Percentiles rank a stretch among this genome's conserved stretches.
Evolutionary conservation across 2,888 invertebrate species (phyloP).

Genomic region (Stenichneumon culpator): DNA sequence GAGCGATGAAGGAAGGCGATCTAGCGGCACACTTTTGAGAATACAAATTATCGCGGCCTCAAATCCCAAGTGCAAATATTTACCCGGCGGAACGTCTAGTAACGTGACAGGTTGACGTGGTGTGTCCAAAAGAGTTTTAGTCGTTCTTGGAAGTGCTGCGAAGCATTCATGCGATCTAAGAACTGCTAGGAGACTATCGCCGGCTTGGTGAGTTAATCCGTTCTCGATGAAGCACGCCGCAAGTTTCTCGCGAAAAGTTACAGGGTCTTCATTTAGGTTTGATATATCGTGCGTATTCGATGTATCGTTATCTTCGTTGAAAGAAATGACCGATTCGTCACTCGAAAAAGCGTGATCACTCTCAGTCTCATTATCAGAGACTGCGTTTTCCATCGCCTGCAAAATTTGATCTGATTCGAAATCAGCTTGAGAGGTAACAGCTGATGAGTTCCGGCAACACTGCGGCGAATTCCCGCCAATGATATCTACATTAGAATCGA

Average conservation of each 20-base stretch:
- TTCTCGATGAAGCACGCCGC: constrained; percentile 14
- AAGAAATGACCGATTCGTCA: not conserved
- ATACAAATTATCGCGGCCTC: no score
- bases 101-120: constrained; percentile 29
- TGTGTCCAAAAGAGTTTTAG: constrained; percentile 49
- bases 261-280: not conserved
- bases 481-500: not conserved
- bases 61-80: constrained; percentile 56
- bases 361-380: not conserved
- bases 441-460: not conserved
- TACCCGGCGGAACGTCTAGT: constrained; percentile 44
- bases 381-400: no score
- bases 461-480: not conserved
- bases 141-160: constrained; percentile 45
- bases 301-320: not conserved
- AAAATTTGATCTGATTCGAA: not conserved
- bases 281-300: not conserved
- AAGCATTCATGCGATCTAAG: constrained; percentile 54
- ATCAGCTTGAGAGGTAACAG: not conserved
- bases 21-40: constrained; percentile 7
- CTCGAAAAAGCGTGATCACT: not conserved
- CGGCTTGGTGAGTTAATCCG: constrained; percentile 10
- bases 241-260: constrained; percentile 11
- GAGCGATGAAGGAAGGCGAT: constrained; percentile 35
- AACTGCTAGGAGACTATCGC: constrained; percentile 52